Evolutionary conservation across 2,797 vertebrate species (phyloP).

Genomic region (Telmatherina bonti): DNA sequence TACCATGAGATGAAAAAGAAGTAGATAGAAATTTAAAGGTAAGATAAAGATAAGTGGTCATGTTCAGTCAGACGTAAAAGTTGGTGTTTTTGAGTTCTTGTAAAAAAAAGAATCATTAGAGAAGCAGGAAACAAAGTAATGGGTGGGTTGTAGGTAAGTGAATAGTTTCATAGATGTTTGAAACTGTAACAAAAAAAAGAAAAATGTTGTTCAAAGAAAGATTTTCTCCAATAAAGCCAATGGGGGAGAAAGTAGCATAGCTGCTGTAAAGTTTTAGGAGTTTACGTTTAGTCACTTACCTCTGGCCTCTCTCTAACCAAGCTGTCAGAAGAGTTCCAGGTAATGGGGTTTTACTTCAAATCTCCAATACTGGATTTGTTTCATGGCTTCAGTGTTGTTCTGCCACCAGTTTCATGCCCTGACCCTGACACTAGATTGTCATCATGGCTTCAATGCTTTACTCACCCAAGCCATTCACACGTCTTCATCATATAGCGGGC

Average conservation of each 20-base stretch:
- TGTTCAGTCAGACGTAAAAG: not conserved
- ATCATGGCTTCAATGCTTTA: conserved; percentile 15
- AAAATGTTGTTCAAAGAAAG: conserved; percentile 60
- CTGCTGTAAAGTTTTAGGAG: conserved; percentile 40
- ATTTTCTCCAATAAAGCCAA: conserved; percentile 54
- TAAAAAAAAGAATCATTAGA: conserved; percentile 7
- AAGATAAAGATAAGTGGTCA: conserved; percentile 27
- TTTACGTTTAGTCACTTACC: conserved; percentile 70
- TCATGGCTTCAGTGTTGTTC: conserved; percentile 86
- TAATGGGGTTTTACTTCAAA: conserved; percentile 80
- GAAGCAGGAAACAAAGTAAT: conserved; percentile 15
- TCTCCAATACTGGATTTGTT: conserved; percentile 89
- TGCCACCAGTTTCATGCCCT: conserved; percentile 73
- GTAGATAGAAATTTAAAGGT: conserved; percentile 36
- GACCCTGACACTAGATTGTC: conserved; percentile 33
- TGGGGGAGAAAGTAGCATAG: conserved; percentile 50
- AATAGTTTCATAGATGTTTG: conserved; percentile 39
- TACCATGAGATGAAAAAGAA: conserved; percentile 36
- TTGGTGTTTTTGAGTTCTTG: conserved; percentile 30
- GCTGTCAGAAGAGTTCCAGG: conserved; percentile 89
- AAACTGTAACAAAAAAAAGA: conserved; percentile 47
- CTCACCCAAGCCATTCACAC: conserved; percentile 31
- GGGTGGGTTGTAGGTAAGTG: conserved; percentile 41
- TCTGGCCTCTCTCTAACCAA: conserved; percentile 87
- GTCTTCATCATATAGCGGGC: conserved; percentile 45